Conservation (phyloP, 2,113 vertebrate genomes). For the Elgaria multicarinata region DNA sequence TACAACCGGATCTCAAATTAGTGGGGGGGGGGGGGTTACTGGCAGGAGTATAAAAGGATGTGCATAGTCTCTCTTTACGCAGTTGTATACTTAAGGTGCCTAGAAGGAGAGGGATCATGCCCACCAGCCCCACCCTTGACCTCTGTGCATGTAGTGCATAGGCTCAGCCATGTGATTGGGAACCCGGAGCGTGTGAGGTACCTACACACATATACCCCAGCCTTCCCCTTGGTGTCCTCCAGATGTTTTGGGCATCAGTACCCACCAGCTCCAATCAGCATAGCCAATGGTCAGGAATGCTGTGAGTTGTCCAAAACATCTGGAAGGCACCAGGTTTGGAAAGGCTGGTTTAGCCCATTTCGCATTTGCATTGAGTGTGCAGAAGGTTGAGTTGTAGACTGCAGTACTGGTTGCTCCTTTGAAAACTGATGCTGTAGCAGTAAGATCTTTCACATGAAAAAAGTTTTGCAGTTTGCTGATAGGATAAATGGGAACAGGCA, state of each 20-base stretch:
- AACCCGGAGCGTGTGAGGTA: not conserved
- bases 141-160: not conserved
- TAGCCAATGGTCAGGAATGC: too few relatives aligned
- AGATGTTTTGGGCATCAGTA: too few relatives aligned
- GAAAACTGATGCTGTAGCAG: not conserved
- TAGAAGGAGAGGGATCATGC: not conserved
- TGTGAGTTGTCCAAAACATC: too few relatives aligned
- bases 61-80: too few relatives aligned
- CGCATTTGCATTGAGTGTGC: not conserved
- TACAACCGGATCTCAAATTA: not conserved
- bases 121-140: not conserved
- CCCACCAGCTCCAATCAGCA: too few relatives aligned
- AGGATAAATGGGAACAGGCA: fast-evolving
- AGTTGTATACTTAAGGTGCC: not conserved
- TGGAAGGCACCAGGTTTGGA: too few relatives aligned
- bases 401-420: not conserved
- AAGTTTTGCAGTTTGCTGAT: not conserved
- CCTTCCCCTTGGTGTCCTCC: too few relatives aligned
- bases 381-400: not conserved
- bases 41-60: too few relatives aligned
- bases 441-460: too few relatives aligned
- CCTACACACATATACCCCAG: not conserved
- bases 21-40: not conserved
- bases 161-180: not conserved
- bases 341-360: not conserved